These are phyloP conservation scores for Caenorhabditis panamensis DNA, from an alignment of 2,888 invertebrate genomes.

Conservation along the genomic window DNA sequence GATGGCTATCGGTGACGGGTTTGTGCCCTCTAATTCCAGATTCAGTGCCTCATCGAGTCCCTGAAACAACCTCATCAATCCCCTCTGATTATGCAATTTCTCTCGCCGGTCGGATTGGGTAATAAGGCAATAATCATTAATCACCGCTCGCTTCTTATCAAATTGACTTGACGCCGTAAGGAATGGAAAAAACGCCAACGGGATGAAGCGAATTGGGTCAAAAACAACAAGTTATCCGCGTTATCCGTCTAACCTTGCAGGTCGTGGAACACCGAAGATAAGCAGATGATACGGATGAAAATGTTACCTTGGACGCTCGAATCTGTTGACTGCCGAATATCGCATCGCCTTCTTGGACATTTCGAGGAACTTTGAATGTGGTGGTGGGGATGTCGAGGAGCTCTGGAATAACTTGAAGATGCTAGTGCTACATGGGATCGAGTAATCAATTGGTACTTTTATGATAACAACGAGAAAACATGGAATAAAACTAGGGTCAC, in stretches of 20 bases:
- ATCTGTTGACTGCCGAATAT: slow-evolving; percentile 36
- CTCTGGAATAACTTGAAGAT: slow-evolving; percentile 19
- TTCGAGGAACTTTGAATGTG: slow-evolving; percentile 37
- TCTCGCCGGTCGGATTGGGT: slow-evolving; percentile 5
- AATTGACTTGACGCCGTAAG: slow-evolving; percentile 14
- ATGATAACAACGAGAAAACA: background rate
- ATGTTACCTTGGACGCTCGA: slow-evolving; percentile 42
- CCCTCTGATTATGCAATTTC: slow-evolving; percentile 5
- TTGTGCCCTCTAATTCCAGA: slow-evolving; percentile 53
- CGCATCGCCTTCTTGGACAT: slow-evolving; percentile 53
- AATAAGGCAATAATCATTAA: slow-evolving; percentile 31
- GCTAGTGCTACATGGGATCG: too few relatives aligned
- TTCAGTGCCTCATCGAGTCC: slow-evolving; percentile 43
- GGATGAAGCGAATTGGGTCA: slow-evolving; percentile 27
- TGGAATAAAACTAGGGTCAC: background rate
- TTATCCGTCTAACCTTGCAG: slow-evolving; percentile 1
- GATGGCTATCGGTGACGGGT: slow-evolving; percentile 54
- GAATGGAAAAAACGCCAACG: background rate
- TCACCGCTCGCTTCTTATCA: slow-evolving; percentile 41
- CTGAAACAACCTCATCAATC: slow-evolving; percentile 17
- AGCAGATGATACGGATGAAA: slow-evolving; percentile 8
- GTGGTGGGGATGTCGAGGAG: slow-evolving; percentile 44
- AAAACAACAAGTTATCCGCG: slow-evolving; percentile 40
- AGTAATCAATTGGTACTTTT: too few relatives aligned
- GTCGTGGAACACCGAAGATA: slow-evolving; percentile 2